Evolutionary conservation across 2,797 vertebrate genomes (phyloP), one percentile per base, ranked within the genome.

Genomic region (Menidia menidia): DNA sequence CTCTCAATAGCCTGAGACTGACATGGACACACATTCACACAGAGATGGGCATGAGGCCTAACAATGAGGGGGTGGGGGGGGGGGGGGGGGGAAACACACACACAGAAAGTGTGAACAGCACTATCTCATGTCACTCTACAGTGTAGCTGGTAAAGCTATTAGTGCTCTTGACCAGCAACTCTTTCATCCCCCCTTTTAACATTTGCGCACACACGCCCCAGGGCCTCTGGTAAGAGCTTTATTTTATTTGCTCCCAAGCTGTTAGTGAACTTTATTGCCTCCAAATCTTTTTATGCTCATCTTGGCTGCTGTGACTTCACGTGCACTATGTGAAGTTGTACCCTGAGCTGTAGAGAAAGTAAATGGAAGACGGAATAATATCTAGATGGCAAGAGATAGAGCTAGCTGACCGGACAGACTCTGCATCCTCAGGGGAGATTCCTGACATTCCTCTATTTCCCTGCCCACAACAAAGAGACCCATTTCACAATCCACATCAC

Each of bases 381-480:
- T 54, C 30, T 32, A 30, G 59, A 45, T 50, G 39, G 51, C 64
- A 39, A 39, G 55, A 57, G 65, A 57, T 45, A 54, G 63, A 61
- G 69, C 55, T 69, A 70, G 78, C 13, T 76, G 77, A 81, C 81
- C 63, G 81, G 83, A 91, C 74, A 85, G 80, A 75, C 80, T 81
- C 13, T 70, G 78, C 79, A 77, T 89, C 81, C 89, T 92, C 89
- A 86, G 73, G 73, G 77, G 88, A 81, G 90, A 93, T 89, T 87
- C 89, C 87, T 81, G 53, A 83, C 90, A 94, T 94, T 92, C 89
- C 87, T 92, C 50, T 62, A 89, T 87, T 91, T 92, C 89, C 88
- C 86, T 88, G 81, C 77, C 81, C 80, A 82, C 88, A 87, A 84
- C 90, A 91, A 86, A 88, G 77, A 82, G 53, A 87, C 63, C 64